Base-by-base conservation (phyloP, 1,140 invertebrate genomes). In the Zaprionus davidi region DNA sequence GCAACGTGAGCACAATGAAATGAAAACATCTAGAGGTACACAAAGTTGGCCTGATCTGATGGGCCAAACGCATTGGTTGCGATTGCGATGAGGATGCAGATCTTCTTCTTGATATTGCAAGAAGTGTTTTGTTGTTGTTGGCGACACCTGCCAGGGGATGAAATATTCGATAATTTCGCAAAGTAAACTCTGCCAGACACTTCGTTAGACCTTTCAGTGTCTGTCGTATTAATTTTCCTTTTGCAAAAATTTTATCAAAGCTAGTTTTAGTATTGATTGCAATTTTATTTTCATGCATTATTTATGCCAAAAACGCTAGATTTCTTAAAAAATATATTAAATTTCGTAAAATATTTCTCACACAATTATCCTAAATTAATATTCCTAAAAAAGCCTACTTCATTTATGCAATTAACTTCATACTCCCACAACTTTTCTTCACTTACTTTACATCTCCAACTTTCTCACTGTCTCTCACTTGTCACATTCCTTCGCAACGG, bases 51-150 rank as follows among this genome's bases (percentile, higher is more conserved):
- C 92, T 81, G 22, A 90, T 80, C 69, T 93, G 93, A 74, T 95
- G 94, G 2, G 94, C 94, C 86, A 95, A 95, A 13, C 93, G 79
- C 5, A 49, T 68, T 68, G 75, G 70, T 49, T 77, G 79, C 34
- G 56, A 41, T 58, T 71, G 53, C 13, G 36, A 24, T 12, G 12
- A 31, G 34, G 51, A 11, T 38, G 20, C 46, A 13, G 24, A 22
- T 15, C 44, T 59, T 6, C 31, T 41, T 44, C 66, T 49, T 74
- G 31, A 44, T 46, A 46, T 51, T 62, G 66, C 26, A 11, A 46
- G 46, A 15, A 22, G 31, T 38, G 28, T 41, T 55, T 69, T 68
- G 63, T 59, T 46, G 38, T 55, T 59, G 28, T 49, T 51, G 46
- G 28, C 51, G 62, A 51, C 57, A 51, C 34, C 71, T 11, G 51